These are phyloP conservation scores for Drosophila insularis DNA, from an alignment of 1,140 invertebrate species.

Conservation along the genomic window DNA sequence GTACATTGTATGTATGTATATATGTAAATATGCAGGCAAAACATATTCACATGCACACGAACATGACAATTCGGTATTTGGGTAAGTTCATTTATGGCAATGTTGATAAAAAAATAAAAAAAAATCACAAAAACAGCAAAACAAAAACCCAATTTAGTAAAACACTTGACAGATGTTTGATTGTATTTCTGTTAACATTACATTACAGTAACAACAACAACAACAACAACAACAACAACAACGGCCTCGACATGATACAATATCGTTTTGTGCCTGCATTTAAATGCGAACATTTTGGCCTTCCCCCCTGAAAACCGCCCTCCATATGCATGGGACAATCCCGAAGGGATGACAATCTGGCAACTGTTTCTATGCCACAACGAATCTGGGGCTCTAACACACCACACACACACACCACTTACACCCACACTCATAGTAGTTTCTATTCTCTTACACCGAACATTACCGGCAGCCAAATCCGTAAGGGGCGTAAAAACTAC, in stretches of 20 bases:
- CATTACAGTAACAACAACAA: conserved; percentile 25
- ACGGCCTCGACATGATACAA: conserved; percentile 42
- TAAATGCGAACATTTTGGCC: conserved; percentile 17
- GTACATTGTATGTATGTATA: neutral
- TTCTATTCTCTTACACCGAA: conserved; percentile 36
- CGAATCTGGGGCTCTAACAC: conserved; percentile 37
- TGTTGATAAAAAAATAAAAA: conserved; percentile 47
- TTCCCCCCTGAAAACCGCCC: neutral
- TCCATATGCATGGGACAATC: conserved; percentile 16
- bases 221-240: conserved; percentile 25
- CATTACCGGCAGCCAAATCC: conserved; percentile 47
- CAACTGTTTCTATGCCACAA: conserved; percentile 47
- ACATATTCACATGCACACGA: conserved; percentile 8
- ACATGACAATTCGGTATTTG: conserved; percentile 20
- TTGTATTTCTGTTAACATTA: conserved; percentile 48
- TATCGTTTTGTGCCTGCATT: conserved; percentile 48
- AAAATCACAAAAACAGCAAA: conserved; percentile 26
- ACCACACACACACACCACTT: conserved; percentile 6
- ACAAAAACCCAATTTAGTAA: conserved; percentile 54
- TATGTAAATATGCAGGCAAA: conserved; percentile 2
- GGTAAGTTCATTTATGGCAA: conserved; percentile 42
- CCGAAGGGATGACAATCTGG: conserved; percentile 55
- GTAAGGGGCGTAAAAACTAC: conserved; percentile 26
- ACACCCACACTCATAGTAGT: conserved; percentile 10
- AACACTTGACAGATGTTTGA: conserved; percentile 60